Conservation (phyloP, 1,140 invertebrate genomes). For the Sycophaga agraensis region DNA sequence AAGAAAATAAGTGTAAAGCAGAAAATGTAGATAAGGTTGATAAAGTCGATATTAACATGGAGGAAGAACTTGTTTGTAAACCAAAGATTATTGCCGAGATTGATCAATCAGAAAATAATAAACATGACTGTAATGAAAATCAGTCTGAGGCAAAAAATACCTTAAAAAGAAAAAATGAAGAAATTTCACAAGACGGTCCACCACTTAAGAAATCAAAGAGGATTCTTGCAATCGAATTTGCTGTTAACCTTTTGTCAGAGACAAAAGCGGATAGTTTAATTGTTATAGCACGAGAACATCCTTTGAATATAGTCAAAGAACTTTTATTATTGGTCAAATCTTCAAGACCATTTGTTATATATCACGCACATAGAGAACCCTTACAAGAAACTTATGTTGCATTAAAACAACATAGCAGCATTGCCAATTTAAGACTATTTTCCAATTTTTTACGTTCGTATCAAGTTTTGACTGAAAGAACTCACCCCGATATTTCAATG, state of each 20-base stretch:
- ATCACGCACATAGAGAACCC: conserved; percentile 76
- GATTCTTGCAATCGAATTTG: conserved; percentile 66
- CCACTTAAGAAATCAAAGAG: conserved; percentile 64
- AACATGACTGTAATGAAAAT: conserved; percentile 23
- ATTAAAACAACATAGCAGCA: conserved; percentile 69
- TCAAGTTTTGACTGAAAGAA: conserved; percentile 83
- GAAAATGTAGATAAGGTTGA: too few relatives aligned
- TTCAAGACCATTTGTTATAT: conserved; percentile 83
- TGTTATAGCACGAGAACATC: conserved; percentile 81
- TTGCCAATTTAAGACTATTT: conserved; percentile 74
- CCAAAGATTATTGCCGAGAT: too few relatives aligned
- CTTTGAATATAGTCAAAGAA: conserved; percentile 72
- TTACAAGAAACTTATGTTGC: conserved; percentile 77
- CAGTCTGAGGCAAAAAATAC: conserved; percentile 12
- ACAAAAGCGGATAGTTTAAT: conserved; percentile 76
- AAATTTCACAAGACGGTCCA: conserved; percentile 19
- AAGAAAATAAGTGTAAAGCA: too few relatives aligned
- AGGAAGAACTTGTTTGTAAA: too few relatives aligned
- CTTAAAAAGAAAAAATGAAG: conserved; percentile 25
- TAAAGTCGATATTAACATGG: too few relatives aligned
- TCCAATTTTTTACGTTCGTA: conserved; percentile 87
- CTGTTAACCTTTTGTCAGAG: conserved; percentile 59
- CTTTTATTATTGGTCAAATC: conserved; percentile 75
- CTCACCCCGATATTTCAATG: conserved; percentile 81
- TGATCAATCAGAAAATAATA: neutral